phyloP scores from a whole-genome alignment of 2,888 invertebrate species.

The Diadegma fenestrale region DNA sequence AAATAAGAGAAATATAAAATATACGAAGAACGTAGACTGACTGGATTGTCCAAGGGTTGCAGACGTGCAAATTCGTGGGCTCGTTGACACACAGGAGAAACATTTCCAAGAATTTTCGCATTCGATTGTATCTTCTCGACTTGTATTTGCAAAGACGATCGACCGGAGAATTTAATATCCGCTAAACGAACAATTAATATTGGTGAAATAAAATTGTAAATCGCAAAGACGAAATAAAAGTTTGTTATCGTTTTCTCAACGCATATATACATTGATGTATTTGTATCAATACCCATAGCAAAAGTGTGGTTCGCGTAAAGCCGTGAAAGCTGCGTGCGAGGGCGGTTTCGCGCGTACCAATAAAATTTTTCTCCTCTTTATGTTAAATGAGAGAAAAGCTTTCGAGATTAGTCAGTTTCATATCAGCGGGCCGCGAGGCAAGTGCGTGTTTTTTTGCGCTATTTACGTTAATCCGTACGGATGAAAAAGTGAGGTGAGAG shows the following conservation, averaged over 20 bases:
- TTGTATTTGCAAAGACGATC: background rate
- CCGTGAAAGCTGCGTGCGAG: constrained; percentile 39
- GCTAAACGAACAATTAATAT: background rate
- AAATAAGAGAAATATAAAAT: constrained; percentile 14
- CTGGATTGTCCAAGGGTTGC: constrained; percentile 9
- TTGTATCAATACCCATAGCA: constrained; percentile 9
- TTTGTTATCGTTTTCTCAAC: constrained; percentile 18
- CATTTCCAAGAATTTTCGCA: background rate
- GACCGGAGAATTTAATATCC: background rate
- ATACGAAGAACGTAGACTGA: constrained; percentile 7
- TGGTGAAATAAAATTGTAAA: constrained; percentile 7
- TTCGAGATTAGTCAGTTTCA: constrained; percentile 26
- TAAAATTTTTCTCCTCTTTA: constrained; percentile 14
- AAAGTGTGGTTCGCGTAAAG: constrained; percentile 5
- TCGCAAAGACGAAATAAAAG: background rate
- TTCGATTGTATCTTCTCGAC: background rate
- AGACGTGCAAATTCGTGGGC: constrained; percentile 4
- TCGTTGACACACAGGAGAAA: background rate
- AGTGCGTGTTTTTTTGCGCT: constrained; percentile 18
- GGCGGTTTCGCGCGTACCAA: constrained; percentile 43
- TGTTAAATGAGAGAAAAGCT: constrained; percentile 52
- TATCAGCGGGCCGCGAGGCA: constrained; percentile 20
- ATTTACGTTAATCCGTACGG: constrained; percentile 5
- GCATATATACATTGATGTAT: background rate
- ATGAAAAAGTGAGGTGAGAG: constrained; percentile 30